A percentile compares a stretch with the other conserved stretches of the same genome.
Evolutionary conservation across 2,888 invertebrate genomes (phyloP).

Genomic region (Diarsia dahlii): DNA sequence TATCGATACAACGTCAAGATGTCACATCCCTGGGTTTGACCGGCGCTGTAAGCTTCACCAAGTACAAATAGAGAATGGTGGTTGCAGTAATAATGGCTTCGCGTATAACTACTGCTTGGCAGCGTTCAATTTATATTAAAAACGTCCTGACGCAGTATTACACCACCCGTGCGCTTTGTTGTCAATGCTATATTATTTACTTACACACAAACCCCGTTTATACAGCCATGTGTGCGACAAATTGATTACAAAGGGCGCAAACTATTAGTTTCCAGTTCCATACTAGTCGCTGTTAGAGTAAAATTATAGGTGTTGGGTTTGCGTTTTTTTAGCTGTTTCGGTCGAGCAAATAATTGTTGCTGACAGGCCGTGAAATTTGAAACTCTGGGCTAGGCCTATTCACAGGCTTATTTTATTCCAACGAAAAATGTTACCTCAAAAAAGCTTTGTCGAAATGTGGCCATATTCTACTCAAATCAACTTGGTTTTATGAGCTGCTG

Average conservation of each 20-base stretch:
- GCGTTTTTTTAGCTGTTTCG: constrained; percentile 14
- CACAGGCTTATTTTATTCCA: constrained; percentile 24
- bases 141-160: constrained; percentile 64
- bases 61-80: constrained; percentile 86
- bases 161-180: constrained; percentile 52
- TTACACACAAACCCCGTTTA: constrained; percentile 11
- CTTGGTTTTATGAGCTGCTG: constrained; percentile 27
- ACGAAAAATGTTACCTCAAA: constrained; percentile 1
- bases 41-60: constrained; percentile 78
- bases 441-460: constrained; percentile 14
- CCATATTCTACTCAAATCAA: constrained; percentile 1
- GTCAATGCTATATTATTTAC: constrained; percentile 39
- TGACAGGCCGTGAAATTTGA: constrained; percentile 41
- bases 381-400: constrained; percentile 4
- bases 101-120: constrained; percentile 74
- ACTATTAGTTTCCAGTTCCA: constrained; percentile 37
- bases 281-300: constrained; percentile 27
- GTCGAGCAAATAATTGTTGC: constrained; percentile 37
- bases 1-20: constrained; percentile 62
- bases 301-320: constrained; percentile 42
- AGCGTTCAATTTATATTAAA: constrained; percentile 86
- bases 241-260: constrained; percentile 49
- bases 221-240: constrained; percentile 36
- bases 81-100: constrained; percentile 82
- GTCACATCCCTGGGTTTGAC: constrained; percentile 74